Evolutionary conservation across 2,797 vertebrate species (phyloP).

Genomic region (Lates japonicus): DNA sequence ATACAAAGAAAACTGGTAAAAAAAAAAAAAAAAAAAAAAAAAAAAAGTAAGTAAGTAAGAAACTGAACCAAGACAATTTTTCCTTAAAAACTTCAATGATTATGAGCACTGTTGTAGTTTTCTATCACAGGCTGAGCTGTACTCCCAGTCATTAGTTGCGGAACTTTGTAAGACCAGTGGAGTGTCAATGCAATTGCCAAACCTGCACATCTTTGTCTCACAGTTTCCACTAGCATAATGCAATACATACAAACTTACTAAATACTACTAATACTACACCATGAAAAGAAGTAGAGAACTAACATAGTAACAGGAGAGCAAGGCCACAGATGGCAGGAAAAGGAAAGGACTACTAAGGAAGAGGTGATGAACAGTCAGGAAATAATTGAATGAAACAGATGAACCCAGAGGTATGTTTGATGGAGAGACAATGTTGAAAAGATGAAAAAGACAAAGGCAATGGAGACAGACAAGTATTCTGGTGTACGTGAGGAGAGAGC

Average conservation of each 20-base stretch:
- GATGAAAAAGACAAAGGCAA: constrained; percentile 46
- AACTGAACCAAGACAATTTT: neutral
- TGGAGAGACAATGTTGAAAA: constrained; percentile 35
- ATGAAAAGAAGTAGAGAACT: constrained; percentile 22
- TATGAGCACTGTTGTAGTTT: neutral
- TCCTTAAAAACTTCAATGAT: neutral
- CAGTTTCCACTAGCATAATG: neutral
- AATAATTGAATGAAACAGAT: constrained; percentile 64
- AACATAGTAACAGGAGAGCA: constrained; percentile 14
- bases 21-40: too few species aligned
- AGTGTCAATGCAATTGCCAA: constrained; percentile 7
- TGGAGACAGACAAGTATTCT: constrained; percentile 37
- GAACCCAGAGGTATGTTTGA: constrained; percentile 52
- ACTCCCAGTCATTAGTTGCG: neutral
- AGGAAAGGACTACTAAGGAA: constrained; percentile 56
- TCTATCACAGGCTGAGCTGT: neutral
- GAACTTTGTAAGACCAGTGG: neutral
- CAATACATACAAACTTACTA: neutral
- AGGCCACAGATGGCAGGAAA: constrained; percentile 48
- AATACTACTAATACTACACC: neutral
- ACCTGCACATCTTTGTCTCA: neutral
- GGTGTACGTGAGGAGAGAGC: constrained; percentile 27
- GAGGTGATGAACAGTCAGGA: constrained; percentile 56
- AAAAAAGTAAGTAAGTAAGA: too few species aligned
- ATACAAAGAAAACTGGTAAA: neutral